These are phyloP conservation scores for Pachydiplax longipennis DNA, from an alignment of 2,888 invertebrate species.

Conservation along the genomic window DNA sequence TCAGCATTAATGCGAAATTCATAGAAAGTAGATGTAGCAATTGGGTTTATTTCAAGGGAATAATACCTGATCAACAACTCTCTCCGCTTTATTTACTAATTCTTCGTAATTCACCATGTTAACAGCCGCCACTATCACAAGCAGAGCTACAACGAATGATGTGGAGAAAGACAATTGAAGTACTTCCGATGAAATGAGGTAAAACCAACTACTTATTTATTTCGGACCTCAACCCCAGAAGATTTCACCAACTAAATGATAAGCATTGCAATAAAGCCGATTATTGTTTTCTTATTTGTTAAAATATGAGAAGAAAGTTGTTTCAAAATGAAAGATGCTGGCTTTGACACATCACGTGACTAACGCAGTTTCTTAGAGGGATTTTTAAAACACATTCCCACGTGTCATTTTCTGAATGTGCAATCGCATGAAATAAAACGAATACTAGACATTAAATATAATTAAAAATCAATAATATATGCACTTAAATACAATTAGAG, in stretches of 20 bases:
- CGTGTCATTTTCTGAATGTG: background rate
- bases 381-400: background rate
- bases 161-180: constrained; percentile 49
- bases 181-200: constrained; percentile 47
- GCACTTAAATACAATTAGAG: too few relatives aligned
- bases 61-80: constrained; percentile 13
- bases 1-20: background rate
- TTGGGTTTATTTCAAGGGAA: background rate
- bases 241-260: too few relatives aligned
- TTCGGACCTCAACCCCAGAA: background rate
- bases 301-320: too few relatives aligned
- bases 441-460: too few relatives aligned
- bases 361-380: background rate
- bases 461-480: too few relatives aligned
- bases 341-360: background rate
- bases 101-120: constrained; percentile 34
- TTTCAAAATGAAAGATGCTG: background rate
- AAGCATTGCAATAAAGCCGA: too few relatives aligned
- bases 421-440: too few relatives aligned
- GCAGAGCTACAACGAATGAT: constrained; percentile 46
- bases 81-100: constrained; percentile 37
- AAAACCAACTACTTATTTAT: background rate
- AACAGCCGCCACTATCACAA: background rate
- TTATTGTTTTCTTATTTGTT: too few relatives aligned
- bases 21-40: background rate